Evolutionary conservation across 2,113 vertebrate genomes (phyloP).

Genomic region (Tor tambroides): DNA sequence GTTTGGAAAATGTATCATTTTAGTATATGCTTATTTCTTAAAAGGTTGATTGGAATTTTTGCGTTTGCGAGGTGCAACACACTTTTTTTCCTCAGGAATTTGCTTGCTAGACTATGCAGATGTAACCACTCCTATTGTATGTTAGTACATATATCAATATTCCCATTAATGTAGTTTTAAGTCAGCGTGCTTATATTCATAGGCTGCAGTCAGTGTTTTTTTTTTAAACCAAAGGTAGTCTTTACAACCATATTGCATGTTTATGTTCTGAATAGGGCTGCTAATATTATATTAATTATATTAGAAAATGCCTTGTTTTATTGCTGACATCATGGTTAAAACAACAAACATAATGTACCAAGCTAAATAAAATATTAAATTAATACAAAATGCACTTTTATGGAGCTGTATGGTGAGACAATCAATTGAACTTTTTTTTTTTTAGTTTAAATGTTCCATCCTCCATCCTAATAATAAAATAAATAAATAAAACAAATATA

Average conservation of each 20-base stretch:
- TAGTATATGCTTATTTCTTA: not conserved
- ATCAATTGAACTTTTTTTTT: too few relatives aligned
- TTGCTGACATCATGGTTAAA: not conserved
- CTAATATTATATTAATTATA: not conserved
- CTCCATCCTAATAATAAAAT: too few relatives aligned
- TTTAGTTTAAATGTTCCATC: too few relatives aligned
- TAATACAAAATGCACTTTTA: too few relatives aligned
- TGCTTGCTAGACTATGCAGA: conserved; percentile 19
- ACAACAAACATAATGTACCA: not conserved
- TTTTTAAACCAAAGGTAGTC: not conserved
- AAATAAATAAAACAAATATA: too few relatives aligned
- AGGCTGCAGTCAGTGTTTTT: not conserved
- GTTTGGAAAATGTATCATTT: not conserved
- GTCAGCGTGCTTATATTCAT: not conserved
- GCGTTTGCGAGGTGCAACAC: not conserved
- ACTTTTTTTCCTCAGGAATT: not conserved
- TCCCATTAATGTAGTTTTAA: not conserved
- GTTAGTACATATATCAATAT: conserved; percentile 18
- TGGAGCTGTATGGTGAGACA: too few relatives aligned
- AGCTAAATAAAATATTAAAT: not conserved
- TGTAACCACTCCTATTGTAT: conserved; percentile 25
- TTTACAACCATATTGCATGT: not conserved
- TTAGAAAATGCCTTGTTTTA: conserved; percentile 3
- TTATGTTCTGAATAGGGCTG: not conserved
- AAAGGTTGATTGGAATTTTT: not conserved